These are phyloP conservation scores for Urocynchramus pylzowi DNA, from an alignment of 2,113 vertebrate genomes.

Conservation along the genomic window DNA sequence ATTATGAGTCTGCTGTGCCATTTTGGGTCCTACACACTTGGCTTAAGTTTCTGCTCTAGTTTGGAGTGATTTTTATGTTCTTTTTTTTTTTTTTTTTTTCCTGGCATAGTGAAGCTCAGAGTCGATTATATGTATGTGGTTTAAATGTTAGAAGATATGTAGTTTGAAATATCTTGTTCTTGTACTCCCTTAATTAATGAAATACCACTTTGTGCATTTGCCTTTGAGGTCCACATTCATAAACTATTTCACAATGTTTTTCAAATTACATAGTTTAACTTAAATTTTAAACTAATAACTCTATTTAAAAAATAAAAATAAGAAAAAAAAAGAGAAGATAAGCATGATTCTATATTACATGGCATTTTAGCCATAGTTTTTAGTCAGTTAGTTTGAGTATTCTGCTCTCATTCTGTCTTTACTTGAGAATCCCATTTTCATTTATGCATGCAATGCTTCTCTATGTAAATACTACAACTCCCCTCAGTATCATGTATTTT, in stretches of 20 bases:
- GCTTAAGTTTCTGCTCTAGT: too few relatives aligned
- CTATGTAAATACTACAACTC: not conserved
- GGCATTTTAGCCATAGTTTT: not conserved
- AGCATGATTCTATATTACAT: not conserved
- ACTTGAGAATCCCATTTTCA: not conserved
- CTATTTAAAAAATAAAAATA: not conserved
- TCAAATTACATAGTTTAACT: not conserved
- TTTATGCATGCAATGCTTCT: not conserved
- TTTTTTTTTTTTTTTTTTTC: too few relatives aligned
- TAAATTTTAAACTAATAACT: not conserved
- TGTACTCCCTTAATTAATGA: not conserved
- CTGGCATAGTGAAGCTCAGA: not conserved
- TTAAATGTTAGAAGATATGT: accelerated
- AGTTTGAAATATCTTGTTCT: not conserved
- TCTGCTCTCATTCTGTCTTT: not conserved
- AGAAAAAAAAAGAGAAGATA: accelerated
- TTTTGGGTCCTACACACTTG: too few relatives aligned
- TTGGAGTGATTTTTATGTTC: too few relatives aligned
- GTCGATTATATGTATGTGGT: accelerated
- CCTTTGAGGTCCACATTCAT: not conserved
- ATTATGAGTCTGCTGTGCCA: too few relatives aligned
- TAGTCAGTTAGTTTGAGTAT: not conserved
- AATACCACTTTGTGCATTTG: not conserved
- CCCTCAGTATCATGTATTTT: not conserved
- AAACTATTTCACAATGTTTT: not conserved